Base-by-base conservation (phyloP, 2,797 vertebrate genomes). In the Sebastes itinus region DNA sequence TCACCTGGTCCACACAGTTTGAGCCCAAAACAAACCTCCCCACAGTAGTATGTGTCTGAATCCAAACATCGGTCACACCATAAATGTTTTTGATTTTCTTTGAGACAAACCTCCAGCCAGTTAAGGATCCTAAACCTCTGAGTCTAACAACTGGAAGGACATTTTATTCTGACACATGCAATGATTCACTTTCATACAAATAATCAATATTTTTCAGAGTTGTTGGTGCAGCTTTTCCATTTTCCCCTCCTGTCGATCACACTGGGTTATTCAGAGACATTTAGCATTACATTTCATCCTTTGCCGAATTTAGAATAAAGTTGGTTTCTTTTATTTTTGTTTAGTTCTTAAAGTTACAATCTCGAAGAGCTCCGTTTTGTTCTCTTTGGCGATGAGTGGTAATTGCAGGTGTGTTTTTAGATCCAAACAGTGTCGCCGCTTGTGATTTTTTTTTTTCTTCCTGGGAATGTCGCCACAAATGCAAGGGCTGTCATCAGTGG, bases 361-460 rank as follows among this genome's bases (percentile, higher is more conserved):
- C 56, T 59, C 7, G 25, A 59, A 28, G 59, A 61, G 0, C 58
- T 60, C 59, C 9, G 4, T 33, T 61, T n/a, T 10, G 9, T n/a
- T 30, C 13, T 46, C 14, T 42, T 42, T 42, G 38, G 38, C 6
- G 38, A 42, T 14, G 38, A 42, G 16, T 7, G 6, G 42, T 46
- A 46, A 46, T 46, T 46, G 42, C 42, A 46, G 42, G 16, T 46
- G 20, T 52, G 49, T 52, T 52, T 52, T 52, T n/a, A 9, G 49
- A 52, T 55, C 52, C 4, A 55, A 23, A 55, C n/a, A 2, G 4
- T 52, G 18, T 54, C 4, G 11, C 30, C 18, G 14, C 56, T 28
- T 18, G 54, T 56, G 54, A 0, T 56, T 56, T 27, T 1, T 1
- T 2, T 9, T 42, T 18, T 46, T 52, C 0, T 49, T 4, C 3